phyloP scores from a whole-genome alignment of 2,113 vertebrate genomes.

The Lepisosteus osseus region DNA sequence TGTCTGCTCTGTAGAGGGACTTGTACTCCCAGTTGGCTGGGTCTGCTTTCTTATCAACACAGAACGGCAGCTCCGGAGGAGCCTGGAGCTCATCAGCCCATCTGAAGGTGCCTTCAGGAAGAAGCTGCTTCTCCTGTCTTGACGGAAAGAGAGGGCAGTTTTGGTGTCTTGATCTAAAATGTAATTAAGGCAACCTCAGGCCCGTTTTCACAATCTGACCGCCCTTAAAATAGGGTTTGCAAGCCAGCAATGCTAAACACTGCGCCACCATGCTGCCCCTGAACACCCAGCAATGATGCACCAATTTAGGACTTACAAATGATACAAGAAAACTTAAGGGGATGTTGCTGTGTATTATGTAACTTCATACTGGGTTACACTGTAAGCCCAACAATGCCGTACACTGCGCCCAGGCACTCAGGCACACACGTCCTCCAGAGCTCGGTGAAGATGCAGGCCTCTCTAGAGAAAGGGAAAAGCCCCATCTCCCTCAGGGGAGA shows the following conservation, averaged over 20 bases:
- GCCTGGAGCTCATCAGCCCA: conserved; percentile 85
- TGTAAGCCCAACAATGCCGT: not conserved
- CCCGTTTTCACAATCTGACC: not conserved
- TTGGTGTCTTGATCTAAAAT: not conserved
- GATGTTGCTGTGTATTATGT: not conserved
- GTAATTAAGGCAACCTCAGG: too few species aligned
- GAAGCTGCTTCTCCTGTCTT: conserved; percentile 43
- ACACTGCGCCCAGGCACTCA: not conserved
- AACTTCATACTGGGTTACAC: not conserved
- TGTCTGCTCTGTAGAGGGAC: conserved; percentile 86
- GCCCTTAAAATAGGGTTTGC: not conserved
- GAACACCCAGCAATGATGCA: conserved; percentile 8
- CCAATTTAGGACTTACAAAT: not conserved
- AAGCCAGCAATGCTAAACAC: not conserved
- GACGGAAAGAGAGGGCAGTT: conserved; percentile 27
- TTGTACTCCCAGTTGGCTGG: conserved; percentile 92
- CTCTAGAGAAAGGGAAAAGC: not conserved
- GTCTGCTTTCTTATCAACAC: conserved; percentile 83
- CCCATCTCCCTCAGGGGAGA: not conserved
- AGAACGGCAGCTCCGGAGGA: conserved; percentile 65
- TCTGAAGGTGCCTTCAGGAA: conserved; percentile 38
- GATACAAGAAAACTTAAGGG: not conserved
- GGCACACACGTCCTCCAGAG: too few species aligned
- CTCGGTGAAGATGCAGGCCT: too few species aligned
- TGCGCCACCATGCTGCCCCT: not conserved